Evolutionary conservation across 2,888 invertebrate genomes (phyloP).

Genomic region (Pseudococcus viburni): DNA sequence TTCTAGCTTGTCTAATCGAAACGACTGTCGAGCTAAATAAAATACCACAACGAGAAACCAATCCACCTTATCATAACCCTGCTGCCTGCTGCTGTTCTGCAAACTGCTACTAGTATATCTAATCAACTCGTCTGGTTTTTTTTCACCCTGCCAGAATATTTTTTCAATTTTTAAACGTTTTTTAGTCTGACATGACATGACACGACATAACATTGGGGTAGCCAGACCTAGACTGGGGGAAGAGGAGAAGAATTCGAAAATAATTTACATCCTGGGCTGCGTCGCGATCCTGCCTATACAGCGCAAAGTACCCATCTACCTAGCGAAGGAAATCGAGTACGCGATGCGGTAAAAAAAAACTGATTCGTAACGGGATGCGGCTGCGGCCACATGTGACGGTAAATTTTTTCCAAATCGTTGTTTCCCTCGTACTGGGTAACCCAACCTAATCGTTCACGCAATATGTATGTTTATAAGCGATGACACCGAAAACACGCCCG

Average conservation of each 20-base stretch:
- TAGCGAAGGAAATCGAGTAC: not conserved
- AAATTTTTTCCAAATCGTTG: not conserved
- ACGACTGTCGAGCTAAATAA: too few species aligned
- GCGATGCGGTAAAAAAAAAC: not conserved
- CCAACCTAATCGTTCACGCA: not conserved
- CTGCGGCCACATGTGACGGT: not conserved
- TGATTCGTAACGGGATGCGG: not conserved
- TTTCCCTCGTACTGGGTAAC: not conserved
- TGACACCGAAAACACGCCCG: slow-evolving; percentile 19
- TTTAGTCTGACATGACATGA: not conserved
- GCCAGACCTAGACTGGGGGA: not conserved
- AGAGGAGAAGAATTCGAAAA: not conserved
- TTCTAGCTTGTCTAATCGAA: not conserved
- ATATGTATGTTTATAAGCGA: slow-evolving; percentile 15
- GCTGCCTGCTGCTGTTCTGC: too few species aligned
- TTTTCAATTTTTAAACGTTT: not conserved
- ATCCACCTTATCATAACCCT: too few species aligned
- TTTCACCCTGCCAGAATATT: not conserved
- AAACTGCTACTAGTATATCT: too few species aligned
- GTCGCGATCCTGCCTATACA: not conserved
- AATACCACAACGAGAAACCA: too few species aligned
- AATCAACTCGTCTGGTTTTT: not conserved
- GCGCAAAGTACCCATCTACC: too few species aligned
- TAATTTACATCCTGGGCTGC: not conserved
- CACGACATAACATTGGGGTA: not conserved